Base-by-base conservation (phyloP, 1,140 invertebrate species). In the Gonioctena quinquepunctata region DNA sequence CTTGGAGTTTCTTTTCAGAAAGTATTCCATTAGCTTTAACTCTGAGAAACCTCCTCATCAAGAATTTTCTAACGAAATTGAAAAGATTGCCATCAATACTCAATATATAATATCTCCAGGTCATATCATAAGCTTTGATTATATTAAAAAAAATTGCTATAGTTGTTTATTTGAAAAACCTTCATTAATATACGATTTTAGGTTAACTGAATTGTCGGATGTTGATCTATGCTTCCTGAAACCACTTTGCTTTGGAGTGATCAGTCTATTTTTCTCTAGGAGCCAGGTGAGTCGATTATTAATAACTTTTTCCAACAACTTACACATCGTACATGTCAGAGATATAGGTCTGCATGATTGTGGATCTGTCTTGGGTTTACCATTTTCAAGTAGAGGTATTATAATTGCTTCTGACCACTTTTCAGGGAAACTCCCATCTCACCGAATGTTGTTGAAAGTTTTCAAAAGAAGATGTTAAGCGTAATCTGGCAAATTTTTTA, bases 241-340 rank as follows among this genome's bases (percentile, higher is more conserved):
- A 11, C 56, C 56, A 25, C 11, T 59, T 59, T 59, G 23, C 23
- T 25, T 25, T 21, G n/a, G n/a, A 7, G 13, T 59, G 21, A 70
- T 13, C 18, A 65, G 25, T 16, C 57, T 56, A 52, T 64, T 27
- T 11, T 21, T 42, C 57, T 70, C 62, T 11, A 70, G 52, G 21
- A 25, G 49, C 50, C 61, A 57, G 7, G 7, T 27, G 7, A 70
- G 61, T n/a, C 68, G 21, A 13, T 33, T 21, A 48, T 64, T 56
- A 13, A 70, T 21, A 11, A 70, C 65, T 64, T 54, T 42, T 42
- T 70, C 68, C 22, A 70, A n/a, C 5, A 70, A 26, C 65, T 59
- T 70, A 21, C 68, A 33, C 61, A 65, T 65, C 16, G 28, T 28
- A 21, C 61, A 64, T 2, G 68, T 65, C 5, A 70, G 61, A 25